Conservation (phyloP, 2,113 vertebrate genomes). For the Indicator maculatus region DNA sequence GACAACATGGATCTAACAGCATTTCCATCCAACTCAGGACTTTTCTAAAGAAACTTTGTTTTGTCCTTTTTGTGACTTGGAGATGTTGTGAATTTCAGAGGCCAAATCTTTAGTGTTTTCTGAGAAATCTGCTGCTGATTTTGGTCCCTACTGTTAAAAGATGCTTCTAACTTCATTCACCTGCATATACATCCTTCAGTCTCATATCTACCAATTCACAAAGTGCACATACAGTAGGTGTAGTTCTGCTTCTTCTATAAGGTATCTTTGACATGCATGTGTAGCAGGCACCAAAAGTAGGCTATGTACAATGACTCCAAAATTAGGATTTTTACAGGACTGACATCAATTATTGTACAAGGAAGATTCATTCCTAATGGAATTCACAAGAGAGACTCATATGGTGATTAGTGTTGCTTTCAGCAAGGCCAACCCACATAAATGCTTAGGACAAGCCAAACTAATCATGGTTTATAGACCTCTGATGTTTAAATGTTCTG, state of each 20-base stretch:
- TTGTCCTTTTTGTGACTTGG: neutral
- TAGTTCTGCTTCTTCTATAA: neutral
- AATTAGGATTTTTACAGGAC: neutral
- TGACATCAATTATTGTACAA: neutral
- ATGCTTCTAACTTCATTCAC: neutral
- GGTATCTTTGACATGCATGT: neutral
- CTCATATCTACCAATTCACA: fast-evolving
- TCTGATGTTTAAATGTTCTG: neutral
- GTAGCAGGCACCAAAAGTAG: neutral
- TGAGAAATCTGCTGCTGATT: neutral
- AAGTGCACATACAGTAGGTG: fast-evolving
- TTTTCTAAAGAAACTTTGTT: neutral
- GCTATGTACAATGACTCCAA: neutral
- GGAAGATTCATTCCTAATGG: neutral
- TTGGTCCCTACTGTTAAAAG: neutral
- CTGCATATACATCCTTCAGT: neutral
- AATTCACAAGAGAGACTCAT: neutral
- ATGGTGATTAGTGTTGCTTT: neutral
- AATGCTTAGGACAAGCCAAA: neutral
- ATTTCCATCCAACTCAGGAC: neutral
- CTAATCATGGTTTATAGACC: neutral
- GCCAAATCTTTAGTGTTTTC: neutral
- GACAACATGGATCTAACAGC: neutral
- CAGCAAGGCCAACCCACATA: neutral
- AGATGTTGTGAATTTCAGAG: neutral